These are phyloP conservation scores for Elephantulus edwardii DNA, from an alignment of 2,113 vertebrate species.

Conservation along the genomic window DNA sequence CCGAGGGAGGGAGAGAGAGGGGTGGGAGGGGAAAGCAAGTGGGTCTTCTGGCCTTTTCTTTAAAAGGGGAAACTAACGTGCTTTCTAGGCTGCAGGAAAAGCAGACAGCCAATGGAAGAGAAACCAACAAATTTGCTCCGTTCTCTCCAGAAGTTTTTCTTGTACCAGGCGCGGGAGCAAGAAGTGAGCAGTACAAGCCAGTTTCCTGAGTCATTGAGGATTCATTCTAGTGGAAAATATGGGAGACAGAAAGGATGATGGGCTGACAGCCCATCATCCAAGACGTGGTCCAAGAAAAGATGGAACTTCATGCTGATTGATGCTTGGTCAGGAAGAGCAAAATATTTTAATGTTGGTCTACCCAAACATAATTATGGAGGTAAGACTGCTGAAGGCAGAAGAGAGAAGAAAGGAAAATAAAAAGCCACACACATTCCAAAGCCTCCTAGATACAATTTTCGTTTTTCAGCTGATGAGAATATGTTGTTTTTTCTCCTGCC, in stretches of 20 bases:
- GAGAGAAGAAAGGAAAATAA: no score
- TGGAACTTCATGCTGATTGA: neutral
- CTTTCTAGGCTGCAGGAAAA: neutral
- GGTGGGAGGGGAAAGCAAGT: no score
- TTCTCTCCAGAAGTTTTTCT: neutral
- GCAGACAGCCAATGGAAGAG: neutral
- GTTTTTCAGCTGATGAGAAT: neutral
- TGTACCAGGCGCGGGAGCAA: neutral
- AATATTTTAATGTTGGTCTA: constrained; percentile 23
- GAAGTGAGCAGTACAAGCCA: neutral
- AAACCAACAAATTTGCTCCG: neutral
- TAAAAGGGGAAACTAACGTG: neutral
- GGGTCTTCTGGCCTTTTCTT: neutral
- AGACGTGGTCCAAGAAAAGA: neutral
- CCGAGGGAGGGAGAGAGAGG: neutral
- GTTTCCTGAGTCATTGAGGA: neutral
- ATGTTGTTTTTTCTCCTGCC: neutral
- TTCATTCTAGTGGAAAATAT: neutral
- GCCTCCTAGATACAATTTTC: neutral
- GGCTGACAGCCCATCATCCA: no score
- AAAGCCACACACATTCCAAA: neutral
- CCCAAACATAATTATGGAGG: neutral
- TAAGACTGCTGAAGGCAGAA: neutral
- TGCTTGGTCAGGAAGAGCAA: constrained; percentile 9
- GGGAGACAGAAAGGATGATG: neutral